Base-by-base conservation (phyloP, 1,140 invertebrate species). In the Batillaria attramentaria region DNA sequence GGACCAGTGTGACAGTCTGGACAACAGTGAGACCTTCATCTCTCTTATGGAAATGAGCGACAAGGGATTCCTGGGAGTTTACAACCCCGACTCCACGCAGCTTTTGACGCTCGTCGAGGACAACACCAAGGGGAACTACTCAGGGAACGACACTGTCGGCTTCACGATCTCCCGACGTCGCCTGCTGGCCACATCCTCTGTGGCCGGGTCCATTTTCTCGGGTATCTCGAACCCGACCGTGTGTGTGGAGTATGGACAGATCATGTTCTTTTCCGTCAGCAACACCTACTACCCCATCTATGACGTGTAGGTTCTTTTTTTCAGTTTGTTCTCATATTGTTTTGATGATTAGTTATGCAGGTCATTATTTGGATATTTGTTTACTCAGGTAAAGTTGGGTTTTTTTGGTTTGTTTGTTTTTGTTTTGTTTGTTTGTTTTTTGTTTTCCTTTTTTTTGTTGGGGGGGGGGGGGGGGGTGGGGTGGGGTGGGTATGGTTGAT, bases 251-350 rank as follows among this genome's bases (percentile, higher is more conserved):
- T 84, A 85, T 82, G 88, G 85, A 35, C 81, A 89, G 72, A 81
- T 83, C 37, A 87, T 89, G 84, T 66, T 89, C 37, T 89, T 86
- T 78, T 81, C 77, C 43, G 85, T 90, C 24, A 83, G 79, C 54
- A 88, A 85, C 68, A 85, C 81, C 13, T 79, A 87, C 57, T 90
- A 90, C 54, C 89, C 89, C 37, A 75, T 90, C 13, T 90, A 90
- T 82, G 88, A 90, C 83, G 84, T 81, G 88, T 90, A 80, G 79
- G 81, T 74, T 41, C 5, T 41, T 35, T 69, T 41, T 8, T 37
- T 31, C 1, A 35, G 13, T 35, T 35, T 31, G 66, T n/a, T 10
- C 16, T 35, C 3, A 20, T 41, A n/a, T 6, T 75, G 18, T 60
- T n/a, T 57, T 3, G 5, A 54, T 78, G 31, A 24, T 78, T 75